Evolutionary conservation across 2,113 vertebrate species (phyloP), one percentile per base, ranked within the genome.

Genomic region (Notarius quadriscutis): DNA sequence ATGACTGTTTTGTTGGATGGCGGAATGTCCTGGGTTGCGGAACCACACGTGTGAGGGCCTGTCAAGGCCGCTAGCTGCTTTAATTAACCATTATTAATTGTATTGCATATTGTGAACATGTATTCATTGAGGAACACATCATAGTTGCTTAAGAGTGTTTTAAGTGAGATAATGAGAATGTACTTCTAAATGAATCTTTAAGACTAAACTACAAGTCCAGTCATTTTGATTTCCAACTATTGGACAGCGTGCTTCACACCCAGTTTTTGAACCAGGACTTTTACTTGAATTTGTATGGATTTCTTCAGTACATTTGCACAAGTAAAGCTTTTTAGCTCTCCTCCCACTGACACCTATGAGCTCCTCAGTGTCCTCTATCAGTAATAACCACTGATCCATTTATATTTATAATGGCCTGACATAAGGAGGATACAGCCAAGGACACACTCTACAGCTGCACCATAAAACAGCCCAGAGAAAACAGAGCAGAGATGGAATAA

Each of bases 321-420:
- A 51, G 17, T 72, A 58, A 53, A 72, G 51, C 53, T 85, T 71
- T 86, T 57, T 50, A 86, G 50, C 51, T 22, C 62, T 86, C n/a
- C 27, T 86, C 77, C 62, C 9, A 67, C 51, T 62, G 62, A 67
- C 18, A 25, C 81, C 72, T 81, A 34, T 25, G 60, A 86, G 85
- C 77, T 81, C 77, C 12, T 81, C 20, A 63, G 58, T 87, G 83
- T 84, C 74, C 81, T 84, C 72, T 34, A 71, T 86, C 81, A 41
- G 82, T 81, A 86, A 81, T 86, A 86, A 86, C 75, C 62, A 86
- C 75, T 86, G 77, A 87, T 81, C 83, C 86, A 85, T 87, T 86
- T 75, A 83, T 58, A 87, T 89, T 87, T 87, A 82, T 89, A 89
- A 87, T 82, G 51, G 71, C 50, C 83, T 87, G 82, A 87, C 57